Evolutionary conservation across 2,888 invertebrate genomes (phyloP).

Genomic region (Tenthredo mesomela): DNA sequence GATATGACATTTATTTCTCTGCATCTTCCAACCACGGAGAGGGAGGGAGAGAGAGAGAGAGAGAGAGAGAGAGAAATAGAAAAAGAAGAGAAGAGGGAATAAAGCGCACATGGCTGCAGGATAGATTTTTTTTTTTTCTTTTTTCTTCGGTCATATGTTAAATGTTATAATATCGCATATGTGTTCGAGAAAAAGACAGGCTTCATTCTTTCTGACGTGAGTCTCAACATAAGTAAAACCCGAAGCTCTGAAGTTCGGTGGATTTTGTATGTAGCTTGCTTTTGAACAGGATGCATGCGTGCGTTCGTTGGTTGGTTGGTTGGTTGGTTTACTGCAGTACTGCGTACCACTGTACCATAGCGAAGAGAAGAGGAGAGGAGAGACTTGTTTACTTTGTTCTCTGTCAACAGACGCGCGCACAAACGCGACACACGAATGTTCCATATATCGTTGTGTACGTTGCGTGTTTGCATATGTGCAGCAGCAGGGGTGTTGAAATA

Average conservation of each 20-base stretch:
- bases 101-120: background rate
- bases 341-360: background rate
- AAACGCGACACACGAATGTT: slow-evolving; percentile 43
- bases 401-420: slow-evolving; percentile 40
- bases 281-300: slow-evolving; percentile 43
- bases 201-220: background rate
- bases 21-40: background rate
- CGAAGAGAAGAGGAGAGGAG: slow-evolving; percentile 4
- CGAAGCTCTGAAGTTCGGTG: background rate
- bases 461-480: slow-evolving; percentile 43
- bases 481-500: slow-evolving; percentile 48
- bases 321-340: background rate
- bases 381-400: slow-evolving; percentile 49
- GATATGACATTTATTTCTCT: background rate
- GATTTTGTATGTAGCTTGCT: background rate
- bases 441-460: slow-evolving; percentile 34
- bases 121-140: background rate
- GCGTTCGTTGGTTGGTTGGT: background rate
- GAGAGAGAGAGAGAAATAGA: background rate
- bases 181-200: background rate
- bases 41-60: slow-evolving; percentile 4
- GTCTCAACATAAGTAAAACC: background rate
- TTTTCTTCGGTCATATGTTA: background rate
- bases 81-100: background rate
- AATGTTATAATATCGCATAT: slow-evolving; percentile 5